Conservation (phyloP, 2,888 invertebrate species). For the Nymphalis polychloros region DNA sequence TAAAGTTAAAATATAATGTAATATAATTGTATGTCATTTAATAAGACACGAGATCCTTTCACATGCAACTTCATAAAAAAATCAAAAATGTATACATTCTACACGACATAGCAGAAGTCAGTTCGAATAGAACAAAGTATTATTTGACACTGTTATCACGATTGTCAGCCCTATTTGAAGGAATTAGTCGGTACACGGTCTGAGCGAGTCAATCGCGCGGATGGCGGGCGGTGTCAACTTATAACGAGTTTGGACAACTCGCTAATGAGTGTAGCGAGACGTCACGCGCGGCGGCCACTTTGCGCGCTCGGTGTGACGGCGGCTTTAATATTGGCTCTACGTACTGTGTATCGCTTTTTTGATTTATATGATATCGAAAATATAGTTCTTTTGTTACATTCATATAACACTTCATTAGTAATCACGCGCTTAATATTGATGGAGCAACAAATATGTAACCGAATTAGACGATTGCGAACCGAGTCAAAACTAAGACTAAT, state of each 20-base stretch:
- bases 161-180: slow-evolving; percentile 11
- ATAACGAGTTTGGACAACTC: slow-evolving; percentile 76
- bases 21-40: too few species aligned
- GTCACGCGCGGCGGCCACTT: slow-evolving; percentile 39
- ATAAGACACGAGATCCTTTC: too few species aligned
- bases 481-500: too few species aligned
- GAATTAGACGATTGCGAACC: too few species aligned
- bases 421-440: too few species aligned
- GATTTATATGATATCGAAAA: slow-evolving; percentile 11
- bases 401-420: too few species aligned
- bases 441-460: too few species aligned
- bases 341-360: background rate
- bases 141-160: background rate
- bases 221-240: slow-evolving; percentile 54
- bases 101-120: too few species aligned
- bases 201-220: slow-evolving; percentile 54
- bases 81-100: too few species aligned
- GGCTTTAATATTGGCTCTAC: slow-evolving; percentile 16
- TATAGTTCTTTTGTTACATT: slow-evolving; percentile 1
- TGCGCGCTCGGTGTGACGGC: slow-evolving; percentile 27
- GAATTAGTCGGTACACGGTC: slow-evolving; percentile 23
- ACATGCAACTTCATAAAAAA: too few species aligned
- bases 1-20: too few species aligned
- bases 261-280: slow-evolving; percentile 66
- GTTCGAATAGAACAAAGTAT: too few species aligned